Evolutionary conservation across 1,140 invertebrate species (phyloP).

Genomic region (Drosophila navojoa): DNA sequence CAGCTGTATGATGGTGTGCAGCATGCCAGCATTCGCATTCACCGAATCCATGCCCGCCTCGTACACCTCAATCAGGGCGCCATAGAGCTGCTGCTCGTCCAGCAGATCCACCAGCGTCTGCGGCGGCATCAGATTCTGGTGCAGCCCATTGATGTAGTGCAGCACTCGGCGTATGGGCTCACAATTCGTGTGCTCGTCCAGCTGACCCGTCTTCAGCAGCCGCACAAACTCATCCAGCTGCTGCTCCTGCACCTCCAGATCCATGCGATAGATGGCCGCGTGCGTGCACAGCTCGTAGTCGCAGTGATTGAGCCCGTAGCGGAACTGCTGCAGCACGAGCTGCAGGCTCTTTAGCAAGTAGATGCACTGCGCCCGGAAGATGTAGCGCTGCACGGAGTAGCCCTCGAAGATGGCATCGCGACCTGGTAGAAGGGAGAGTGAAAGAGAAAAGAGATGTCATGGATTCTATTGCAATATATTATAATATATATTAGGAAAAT

Average conservation of each 20-base stretch:
- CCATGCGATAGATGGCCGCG: slow-evolving; percentile 93
- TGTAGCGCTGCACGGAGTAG: slow-evolving; percentile 94
- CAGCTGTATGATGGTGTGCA: slow-evolving; percentile 86
- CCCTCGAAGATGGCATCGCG: slow-evolving; percentile 91
- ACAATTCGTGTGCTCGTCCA: slow-evolving; percentile 95
- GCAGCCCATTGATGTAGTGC: slow-evolving; percentile 92
- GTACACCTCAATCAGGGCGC: slow-evolving; percentile 82
- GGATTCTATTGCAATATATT: too few relatives aligned
- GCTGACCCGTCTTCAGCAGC: slow-evolving; percentile 92
- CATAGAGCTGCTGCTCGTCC: slow-evolving; percentile 84
- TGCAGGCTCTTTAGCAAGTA: slow-evolving; percentile 92
- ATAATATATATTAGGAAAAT: too few relatives aligned
- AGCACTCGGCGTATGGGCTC: slow-evolving; percentile 94
- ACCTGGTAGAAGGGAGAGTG: slow-evolving; percentile 29
- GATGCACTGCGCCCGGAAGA: slow-evolving; percentile 92
- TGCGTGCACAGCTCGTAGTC: slow-evolving; percentile 93
- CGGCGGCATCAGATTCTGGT: slow-evolving; percentile 88
- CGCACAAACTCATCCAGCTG: slow-evolving; percentile 95
- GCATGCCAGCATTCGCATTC: slow-evolving; percentile 87
- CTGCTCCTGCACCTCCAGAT: slow-evolving; percentile 95
- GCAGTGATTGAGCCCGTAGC: slow-evolving; percentile 91
- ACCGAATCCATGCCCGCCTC: slow-evolving; percentile 88
- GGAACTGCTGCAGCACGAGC: slow-evolving; percentile 88
- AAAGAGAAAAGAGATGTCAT: neutral
- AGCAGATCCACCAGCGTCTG: slow-evolving; percentile 84